A percentile compares a stretch with the other conserved stretches of the same genome.
Evolutionary conservation across 2,888 invertebrate genomes (phyloP).

Genomic region (Isoperla grammatica): DNA sequence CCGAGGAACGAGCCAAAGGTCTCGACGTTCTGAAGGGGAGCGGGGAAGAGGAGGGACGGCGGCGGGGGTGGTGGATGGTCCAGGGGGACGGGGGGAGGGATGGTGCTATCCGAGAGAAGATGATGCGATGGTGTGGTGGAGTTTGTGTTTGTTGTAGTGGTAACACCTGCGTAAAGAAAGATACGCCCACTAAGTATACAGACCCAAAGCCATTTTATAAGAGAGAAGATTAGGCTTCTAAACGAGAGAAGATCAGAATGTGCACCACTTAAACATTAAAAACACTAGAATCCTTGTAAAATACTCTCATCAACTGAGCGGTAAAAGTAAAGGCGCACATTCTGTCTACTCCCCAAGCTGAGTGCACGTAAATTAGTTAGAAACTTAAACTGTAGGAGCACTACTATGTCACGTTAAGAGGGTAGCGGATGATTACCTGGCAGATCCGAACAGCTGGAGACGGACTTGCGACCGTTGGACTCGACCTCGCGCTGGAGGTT

Average conservation of each 20-base stretch:
- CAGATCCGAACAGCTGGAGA: constrained; percentile 37
- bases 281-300: no score
- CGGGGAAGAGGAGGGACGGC: constrained; percentile 47
- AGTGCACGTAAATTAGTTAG: no score
- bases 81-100: constrained; percentile 28
- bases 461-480: constrained; percentile 24
- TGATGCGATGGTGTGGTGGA: constrained; percentile 27
- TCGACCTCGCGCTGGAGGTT: constrained; percentile 39
- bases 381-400: no score
- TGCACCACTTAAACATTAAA: no score
- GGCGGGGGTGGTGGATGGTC: constrained; percentile 35
- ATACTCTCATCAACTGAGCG: no score
- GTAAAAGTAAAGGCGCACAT: no score
- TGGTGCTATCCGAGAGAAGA: constrained; percentile 24
- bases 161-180: constrained; percentile 25
- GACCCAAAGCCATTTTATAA: constrained; percentile 4
- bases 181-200: not conserved
- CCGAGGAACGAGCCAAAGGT: constrained; percentile 70
- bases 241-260: not conserved
- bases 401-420: no score
- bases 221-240: not conserved
- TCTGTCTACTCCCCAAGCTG: no score
- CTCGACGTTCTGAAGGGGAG: constrained; percentile 60
- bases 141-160: constrained; percentile 26
- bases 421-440: no score